Percentiles rank a stretch among this genome's conserved stretches.
Conservation (phyloP, 2,888 invertebrate genomes). For the Diogma glabrata region DNA sequence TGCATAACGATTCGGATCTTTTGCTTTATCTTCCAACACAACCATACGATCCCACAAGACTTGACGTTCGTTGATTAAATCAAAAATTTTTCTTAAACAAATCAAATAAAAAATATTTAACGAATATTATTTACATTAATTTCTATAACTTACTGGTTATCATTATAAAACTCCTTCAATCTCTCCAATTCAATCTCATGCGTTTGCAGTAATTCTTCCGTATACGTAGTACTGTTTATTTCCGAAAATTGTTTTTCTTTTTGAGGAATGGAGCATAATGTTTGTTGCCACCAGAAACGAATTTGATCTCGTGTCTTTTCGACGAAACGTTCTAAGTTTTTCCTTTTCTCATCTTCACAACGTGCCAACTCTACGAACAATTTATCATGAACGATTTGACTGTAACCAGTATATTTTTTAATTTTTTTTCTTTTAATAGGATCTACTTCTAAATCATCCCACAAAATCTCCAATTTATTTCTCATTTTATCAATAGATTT, state of each 20-base stretch:
- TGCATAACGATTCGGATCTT: conserved; percentile 69
- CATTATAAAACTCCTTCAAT: conserved; percentile 51
- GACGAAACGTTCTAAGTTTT: conserved; percentile 54
- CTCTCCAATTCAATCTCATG: conserved; percentile 69
- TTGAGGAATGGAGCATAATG: conserved; percentile 53
- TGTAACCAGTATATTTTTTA: conserved; percentile 33
- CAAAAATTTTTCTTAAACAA: conserved; percentile 45
- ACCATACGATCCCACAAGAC: conserved; percentile 63
- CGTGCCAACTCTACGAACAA: conserved; percentile 54
- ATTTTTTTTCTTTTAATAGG: conserved; percentile 51
- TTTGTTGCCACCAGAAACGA: conserved; percentile 61
- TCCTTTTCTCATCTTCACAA: conserved; percentile 61
- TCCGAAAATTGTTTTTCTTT: conserved; percentile 48
- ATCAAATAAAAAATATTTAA: conserved; percentile 6
- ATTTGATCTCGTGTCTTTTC: conserved; percentile 56
- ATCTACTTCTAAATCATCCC: conserved; percentile 63
- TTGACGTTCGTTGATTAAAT: conserved; percentile 53
- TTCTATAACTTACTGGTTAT: conserved; percentile 42
- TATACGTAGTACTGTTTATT: conserved; percentile 54
- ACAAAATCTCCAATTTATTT: conserved; percentile 51
- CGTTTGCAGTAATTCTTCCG: conserved; percentile 64
- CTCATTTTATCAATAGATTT: conserved; percentile 47
- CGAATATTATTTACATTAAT: conserved; percentile 7
- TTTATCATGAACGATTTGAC: conserved; percentile 28
- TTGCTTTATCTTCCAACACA: conserved; percentile 60